Evolutionary conservation across 2,888 invertebrate genomes (phyloP).

Genomic region (Calameuta idolon): DNA sequence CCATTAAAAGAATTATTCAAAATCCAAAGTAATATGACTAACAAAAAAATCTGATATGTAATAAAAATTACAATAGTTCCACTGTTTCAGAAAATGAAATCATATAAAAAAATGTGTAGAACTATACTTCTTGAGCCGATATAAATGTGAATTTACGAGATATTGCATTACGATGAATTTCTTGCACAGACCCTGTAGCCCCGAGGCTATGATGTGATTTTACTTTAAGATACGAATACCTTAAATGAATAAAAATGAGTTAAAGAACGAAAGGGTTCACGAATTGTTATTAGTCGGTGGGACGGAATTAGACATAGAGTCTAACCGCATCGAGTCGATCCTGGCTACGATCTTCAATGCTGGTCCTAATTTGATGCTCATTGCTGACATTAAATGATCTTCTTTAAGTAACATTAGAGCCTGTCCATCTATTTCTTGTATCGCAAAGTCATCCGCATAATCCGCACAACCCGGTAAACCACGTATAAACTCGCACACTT

Average conservation of each 20-base stretch:
- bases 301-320: conserved; percentile 59
- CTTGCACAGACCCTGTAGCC: conserved; percentile 53
- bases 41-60: no score
- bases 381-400: conserved; percentile 93
- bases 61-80: no score
- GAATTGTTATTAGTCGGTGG: conserved; percentile 45
- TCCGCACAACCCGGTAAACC: conserved; percentile 90
- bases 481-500: conserved; percentile 91
- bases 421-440: conserved; percentile 97
- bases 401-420: conserved; percentile 92
- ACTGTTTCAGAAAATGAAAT: not conserved
- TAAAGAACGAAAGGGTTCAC: conserved; percentile 24
- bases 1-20: no score
- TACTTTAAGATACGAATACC: not conserved
- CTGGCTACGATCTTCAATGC: conserved; percentile 95
- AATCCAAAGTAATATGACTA: no score
- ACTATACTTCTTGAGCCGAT: not conserved
- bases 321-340: conserved; percentile 85
- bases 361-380: conserved; percentile 95
- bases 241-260: conserved; percentile 3
- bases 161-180: conserved; percentile 22
- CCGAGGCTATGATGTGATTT: conserved; percentile 26
- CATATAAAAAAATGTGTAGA: not conserved
- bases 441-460: conserved; percentile 94
- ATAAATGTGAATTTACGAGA: not conserved